These are phyloP conservation scores for Misgurnus mizolepis DNA, from an alignment of 2,113 vertebrate genomes.

Conservation along the genomic window DNA sequence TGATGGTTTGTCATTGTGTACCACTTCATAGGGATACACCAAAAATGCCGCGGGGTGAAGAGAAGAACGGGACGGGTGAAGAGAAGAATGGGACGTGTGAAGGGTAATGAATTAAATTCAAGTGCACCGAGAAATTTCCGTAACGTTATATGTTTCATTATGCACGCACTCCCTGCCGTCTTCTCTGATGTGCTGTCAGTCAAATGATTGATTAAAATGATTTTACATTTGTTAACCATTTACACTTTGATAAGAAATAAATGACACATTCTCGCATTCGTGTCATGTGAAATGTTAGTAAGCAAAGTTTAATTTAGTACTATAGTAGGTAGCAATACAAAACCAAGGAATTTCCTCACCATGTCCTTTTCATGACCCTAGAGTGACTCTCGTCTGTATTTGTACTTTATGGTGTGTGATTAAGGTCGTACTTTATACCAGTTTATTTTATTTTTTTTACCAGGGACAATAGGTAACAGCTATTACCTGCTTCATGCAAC, in stretches of 20 bases:
- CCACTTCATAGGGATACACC: background rate
- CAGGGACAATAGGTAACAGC: background rate
- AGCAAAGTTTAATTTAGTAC: background rate
- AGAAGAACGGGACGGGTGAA: slow-evolving; percentile 36
- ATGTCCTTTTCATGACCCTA: background rate
- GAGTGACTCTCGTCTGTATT: background rate
- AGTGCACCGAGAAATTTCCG: too few relatives aligned
- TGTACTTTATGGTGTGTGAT: background rate
- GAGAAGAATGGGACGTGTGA: slow-evolving; percentile 14
- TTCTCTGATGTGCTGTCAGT: background rate
- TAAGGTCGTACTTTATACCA: background rate
- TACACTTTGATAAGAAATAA: background rate
- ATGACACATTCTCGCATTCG: background rate
- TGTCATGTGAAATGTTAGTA: background rate
- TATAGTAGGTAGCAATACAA: background rate
- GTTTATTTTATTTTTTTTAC: background rate
- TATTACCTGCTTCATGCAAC: background rate
- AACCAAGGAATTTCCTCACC: background rate
- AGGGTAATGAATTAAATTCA: too few relatives aligned
- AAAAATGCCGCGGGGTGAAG: slow-evolving; percentile 44
- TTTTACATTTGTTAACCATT: background rate
- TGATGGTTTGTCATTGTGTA: background rate
- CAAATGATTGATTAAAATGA: background rate
- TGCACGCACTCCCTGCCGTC: background rate
- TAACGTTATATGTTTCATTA: too few relatives aligned